Conservation (phyloP, 2,113 vertebrate species). For the Dinomys branickii region DNA sequence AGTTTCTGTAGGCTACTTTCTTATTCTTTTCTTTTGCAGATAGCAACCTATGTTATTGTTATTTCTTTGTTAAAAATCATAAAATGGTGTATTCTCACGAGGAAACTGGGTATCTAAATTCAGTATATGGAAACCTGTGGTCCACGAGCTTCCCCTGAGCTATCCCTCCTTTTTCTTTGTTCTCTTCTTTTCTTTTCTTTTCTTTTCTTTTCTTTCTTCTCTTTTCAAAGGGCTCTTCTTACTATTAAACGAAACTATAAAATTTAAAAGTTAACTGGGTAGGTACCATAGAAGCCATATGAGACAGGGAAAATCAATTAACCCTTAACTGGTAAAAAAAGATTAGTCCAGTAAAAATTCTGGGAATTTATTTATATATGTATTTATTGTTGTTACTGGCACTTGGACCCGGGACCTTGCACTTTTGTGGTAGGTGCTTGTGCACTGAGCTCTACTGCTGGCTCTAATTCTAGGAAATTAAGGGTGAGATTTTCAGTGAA, state of each 20-base stretch:
- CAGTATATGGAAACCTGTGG: neutral
- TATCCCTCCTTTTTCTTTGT: neutral
- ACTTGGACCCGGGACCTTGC: no score
- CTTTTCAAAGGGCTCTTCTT: neutral
- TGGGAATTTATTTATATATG: neutral
- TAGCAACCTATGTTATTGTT: neutral
- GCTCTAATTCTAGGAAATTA: neutral
- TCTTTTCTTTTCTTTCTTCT: neutral
- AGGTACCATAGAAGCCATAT: neutral
- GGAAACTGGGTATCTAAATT: neutral
- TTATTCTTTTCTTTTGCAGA: neutral
- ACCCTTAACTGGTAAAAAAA: neutral
- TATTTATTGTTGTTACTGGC: no score
- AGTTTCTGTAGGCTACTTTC: neutral
- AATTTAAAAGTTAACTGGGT: neutral
- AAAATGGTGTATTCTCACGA: neutral
- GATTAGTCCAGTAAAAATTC: neutral
- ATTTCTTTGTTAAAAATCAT: neutral
- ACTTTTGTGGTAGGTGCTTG: no score
- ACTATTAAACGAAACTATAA: neutral
- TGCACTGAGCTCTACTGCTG: no score
- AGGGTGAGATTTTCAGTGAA: neutral
- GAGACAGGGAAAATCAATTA: neutral
- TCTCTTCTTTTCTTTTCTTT: neutral
- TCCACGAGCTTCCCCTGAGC: neutral